Evolutionary conservation across 2,113 vertebrate species (phyloP), one percentile per base, ranked within the genome.

Genomic region (Aptenodytes forsteri): DNA sequence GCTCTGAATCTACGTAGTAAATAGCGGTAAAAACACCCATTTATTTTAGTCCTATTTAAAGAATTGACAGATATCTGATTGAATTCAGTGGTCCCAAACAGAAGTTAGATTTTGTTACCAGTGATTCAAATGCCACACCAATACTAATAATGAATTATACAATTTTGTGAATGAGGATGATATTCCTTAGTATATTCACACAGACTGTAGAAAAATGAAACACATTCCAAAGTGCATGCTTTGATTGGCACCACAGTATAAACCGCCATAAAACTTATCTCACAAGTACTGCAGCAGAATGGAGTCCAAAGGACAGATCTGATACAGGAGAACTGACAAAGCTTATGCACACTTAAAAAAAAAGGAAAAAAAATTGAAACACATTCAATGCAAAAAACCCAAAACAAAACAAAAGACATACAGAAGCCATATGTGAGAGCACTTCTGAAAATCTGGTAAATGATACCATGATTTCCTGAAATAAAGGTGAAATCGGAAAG

Each of bases 211-310:
- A 72, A 89, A 90, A 96, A 76, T 14, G 3, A 81, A 87, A 84
- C 15, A 25, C 30, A 76, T 84, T 96, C 81, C 91, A 89, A 96
- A 97, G 91, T 89, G 52, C 81, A 89, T 30, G 65, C 49, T 67
- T 84, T 46, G 52, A 87, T 49, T 81, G 67, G 49, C 64, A 93
- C 49, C 72, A 49, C 56, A 25, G 25, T 55, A 96, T 50, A 75
- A 91, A 91, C 69, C 67, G 71, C 34, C 90, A 95, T 93, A 96
- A 97, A 97, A 90, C 75, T 93, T 89, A 91, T 96, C 94, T 90
- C 70, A 75, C 17, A 49, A 76, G n/a, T 66, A 87, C 36, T 79
- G 61, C 3, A 5, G 65, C 91, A 69, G 56, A 75, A 89, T 16
- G 67, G 59, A 91, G 92, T 96, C 86, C 94, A 95, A 97, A 96